Percentiles rank a stretch among this genome's conserved stretches.
Conservation (phyloP, 53 echinoderm and acorn worm genomes). For the Luidia sarsii region DNA sequence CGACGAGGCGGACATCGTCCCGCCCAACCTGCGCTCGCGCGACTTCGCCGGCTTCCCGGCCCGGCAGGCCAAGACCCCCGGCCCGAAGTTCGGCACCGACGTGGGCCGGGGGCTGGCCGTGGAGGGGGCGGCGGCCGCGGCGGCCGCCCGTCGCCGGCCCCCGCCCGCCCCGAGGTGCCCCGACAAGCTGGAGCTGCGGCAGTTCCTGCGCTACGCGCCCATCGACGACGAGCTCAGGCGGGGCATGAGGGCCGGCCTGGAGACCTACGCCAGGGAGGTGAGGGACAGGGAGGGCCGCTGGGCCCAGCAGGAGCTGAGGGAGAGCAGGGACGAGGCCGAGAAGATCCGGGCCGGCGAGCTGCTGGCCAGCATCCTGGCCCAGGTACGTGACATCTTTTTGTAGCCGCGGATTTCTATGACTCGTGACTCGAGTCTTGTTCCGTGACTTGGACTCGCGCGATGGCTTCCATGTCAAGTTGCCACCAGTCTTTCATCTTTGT, state of each 20-base stretch:
- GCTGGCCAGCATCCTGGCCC: slow-evolving; percentile 83
- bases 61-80: slow-evolving; percentile 67
- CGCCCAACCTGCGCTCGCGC: slow-evolving; percentile 79
- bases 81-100: slow-evolving; percentile 83
- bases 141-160: slow-evolving; percentile 4
- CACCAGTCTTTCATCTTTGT: too few relatives aligned
- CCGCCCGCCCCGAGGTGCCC: slow-evolving; percentile 77
- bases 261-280: slow-evolving; percentile 79
- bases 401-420: too few relatives aligned
- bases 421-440: too few relatives aligned
- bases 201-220: slow-evolving; percentile 81
- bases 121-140: slow-evolving; percentile 56
- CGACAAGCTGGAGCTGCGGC: slow-evolving; percentile 75
- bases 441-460: too few relatives aligned
- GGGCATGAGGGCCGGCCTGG: slow-evolving; percentile 77
- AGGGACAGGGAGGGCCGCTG: slow-evolving; percentile 54
- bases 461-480: too few relatives aligned
- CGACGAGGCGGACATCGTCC: slow-evolving; percentile 86
- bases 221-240: slow-evolving; percentile 68
- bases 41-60: slow-evolving; percentile 83
- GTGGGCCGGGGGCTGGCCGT: slow-evolving; percentile 91
- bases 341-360: slow-evolving; percentile 86
- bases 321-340: slow-evolving; percentile 83
- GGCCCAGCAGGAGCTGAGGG: slow-evolving; percentile 68
- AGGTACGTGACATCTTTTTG: slow-evolving; percentile 45